Evolutionary conservation across 2,113 vertebrate genomes (phyloP), one percentile per base, ranked within the genome.

Genomic region (Rhegmatorhina hoffmannsi): DNA sequence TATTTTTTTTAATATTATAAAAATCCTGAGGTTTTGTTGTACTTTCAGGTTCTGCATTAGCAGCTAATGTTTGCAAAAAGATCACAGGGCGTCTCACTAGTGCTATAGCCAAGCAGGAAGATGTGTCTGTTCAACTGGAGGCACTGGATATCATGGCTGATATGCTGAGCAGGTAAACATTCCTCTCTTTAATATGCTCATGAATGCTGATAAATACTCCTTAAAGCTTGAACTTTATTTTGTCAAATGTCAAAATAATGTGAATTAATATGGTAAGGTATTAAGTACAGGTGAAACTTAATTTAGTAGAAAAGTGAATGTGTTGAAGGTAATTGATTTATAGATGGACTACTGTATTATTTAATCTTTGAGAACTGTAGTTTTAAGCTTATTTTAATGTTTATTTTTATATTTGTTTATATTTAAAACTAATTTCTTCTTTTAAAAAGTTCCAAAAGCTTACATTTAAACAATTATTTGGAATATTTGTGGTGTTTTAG

Each of bases 141-240:
- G 99, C 99, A 9, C 98, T 99, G 60, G 99, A 99, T 98, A 99
- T 99, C 96, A 99, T 99, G 99, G 99, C 99, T 52, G 99, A 99
- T 98, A 99, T 99, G 99, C 98, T 99, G 38, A 99, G 99, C 98
- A 99, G 99, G 99, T 99, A 98, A 96, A 75, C n/a, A 31, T 75
- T 17, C 18, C 44, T 40, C 14, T 87, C n/a, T 78, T 52, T 46
- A 44, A 59, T 84, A 29, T 3, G 5, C 13, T 82, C 46, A 7
- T 80, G 49, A 82, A 91, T 70, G 36, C 23, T 93, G 4, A 47
- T 38, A 49, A 89, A 64, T 85, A 24, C 17, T 79, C 10, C 12
- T 73, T 68, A 58, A 74, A 70, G 7, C 17, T 40, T 88, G 44
- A 70, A 68, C 36, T 80, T 60, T 28, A 80, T 9, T 72, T 82